These are phyloP conservation scores for Petrocephalus microphthalmus DNA, from an alignment of 2,113 vertebrate genomes.

Conservation along the genomic window DNA sequence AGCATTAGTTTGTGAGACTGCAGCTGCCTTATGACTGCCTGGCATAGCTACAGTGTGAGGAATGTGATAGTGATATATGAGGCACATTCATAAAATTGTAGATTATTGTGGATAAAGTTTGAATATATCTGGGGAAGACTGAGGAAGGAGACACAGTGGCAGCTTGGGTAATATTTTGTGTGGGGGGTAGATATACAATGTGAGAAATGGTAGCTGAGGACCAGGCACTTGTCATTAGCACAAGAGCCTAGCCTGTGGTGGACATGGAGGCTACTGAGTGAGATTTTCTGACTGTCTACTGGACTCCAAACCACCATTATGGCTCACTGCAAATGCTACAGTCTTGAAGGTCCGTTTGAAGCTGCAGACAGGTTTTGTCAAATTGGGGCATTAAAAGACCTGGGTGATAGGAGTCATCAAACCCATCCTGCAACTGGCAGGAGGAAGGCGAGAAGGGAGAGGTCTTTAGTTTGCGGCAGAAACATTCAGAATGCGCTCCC, in stretches of 20 bases:
- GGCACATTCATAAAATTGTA: background rate
- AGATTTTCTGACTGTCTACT: background rate
- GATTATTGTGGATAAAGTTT: background rate
- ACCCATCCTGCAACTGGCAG: background rate
- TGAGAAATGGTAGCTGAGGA: background rate
- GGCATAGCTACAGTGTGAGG: too few relatives aligned
- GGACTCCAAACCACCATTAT: slow-evolving; percentile 10
- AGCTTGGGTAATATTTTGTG: background rate
- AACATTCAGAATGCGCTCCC: too few relatives aligned
- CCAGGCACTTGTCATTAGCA: background rate
- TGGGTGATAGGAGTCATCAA: background rate
- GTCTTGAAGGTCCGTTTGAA: slow-evolving; percentile 23
- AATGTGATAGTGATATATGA: background rate
- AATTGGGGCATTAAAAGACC: slow-evolving; percentile 24
- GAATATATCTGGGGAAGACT: background rate
- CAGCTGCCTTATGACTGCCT: background rate
- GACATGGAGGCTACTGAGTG: background rate
- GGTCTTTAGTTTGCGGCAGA: background rate
- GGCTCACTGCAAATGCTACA: slow-evolving; percentile 21
- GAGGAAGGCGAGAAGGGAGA: slow-evolving; percentile 11
- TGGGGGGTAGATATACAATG: background rate
- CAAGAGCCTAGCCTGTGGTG: slow-evolving; percentile 3
- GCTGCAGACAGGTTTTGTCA: slow-evolving; percentile 15
- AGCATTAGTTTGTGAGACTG: background rate
- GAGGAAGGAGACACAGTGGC: background rate